Base-by-base conservation (phyloP, 2,113 vertebrate genomes). In the Nematolebias whitei region DNA sequence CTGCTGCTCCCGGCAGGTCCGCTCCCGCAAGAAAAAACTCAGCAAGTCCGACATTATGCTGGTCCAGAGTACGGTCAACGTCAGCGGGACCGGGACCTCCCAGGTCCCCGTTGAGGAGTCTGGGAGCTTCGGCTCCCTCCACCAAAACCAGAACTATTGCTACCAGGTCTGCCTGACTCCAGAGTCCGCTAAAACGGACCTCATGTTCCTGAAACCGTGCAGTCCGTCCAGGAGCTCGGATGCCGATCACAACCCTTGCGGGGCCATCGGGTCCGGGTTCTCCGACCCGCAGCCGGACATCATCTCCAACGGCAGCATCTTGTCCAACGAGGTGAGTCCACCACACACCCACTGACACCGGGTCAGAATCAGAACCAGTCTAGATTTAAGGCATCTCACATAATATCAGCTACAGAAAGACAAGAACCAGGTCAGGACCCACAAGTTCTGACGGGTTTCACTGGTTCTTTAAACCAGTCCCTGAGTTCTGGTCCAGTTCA, bases 41-140 rank as follows among this genome's bases (percentile, higher is more conserved):
- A 99, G 94, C 92, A 99, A 99, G 87, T 96, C 96, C 5, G 97
- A 99, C 88, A 99, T 99, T 85, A 99, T 98, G 97, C 88, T 99
- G 79, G 97, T 99, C 53, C 96, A 97, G 84, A 99, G 96, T 82
- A 91, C 94, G 6, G 85, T 85, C 1, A 88, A 88, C 13, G 86
- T 90, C 41, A 85, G 80, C n/a, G 95, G 93, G 18, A 90, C 92
- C 45, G 93, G 92, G 47, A 90, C 94, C 12, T 74, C 93, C 58
- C 92, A 97, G 77, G 94, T 94, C 75, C 94, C 95, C 0, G 94
- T 93, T 72, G 95, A 96, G 88, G 95, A 96, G 71, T 92, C 94
- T 14, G 95, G 96, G 29, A 93, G 91, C 86, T 98, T 98, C 20
- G 92, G 95, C 56, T 95, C 95, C 51, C 95, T 96, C 68, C 96